Evolutionary conservation across 1,140 invertebrate genomes (phyloP).

Genomic region (Andricus grossulariae): DNA sequence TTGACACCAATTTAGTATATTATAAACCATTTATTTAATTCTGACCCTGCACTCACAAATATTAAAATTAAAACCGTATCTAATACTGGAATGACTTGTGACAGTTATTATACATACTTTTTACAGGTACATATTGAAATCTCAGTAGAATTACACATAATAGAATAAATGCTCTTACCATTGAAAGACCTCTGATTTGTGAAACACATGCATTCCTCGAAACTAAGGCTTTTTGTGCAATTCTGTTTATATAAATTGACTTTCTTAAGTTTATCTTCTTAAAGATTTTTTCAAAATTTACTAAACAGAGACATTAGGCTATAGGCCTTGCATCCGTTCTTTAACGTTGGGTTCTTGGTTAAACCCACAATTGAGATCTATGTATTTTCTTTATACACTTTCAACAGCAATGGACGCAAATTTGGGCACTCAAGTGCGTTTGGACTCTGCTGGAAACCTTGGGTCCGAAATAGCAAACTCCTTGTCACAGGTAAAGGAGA

Average conservation of each 20-base stretch:
- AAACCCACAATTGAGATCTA: background rate
- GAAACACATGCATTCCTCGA: background rate
- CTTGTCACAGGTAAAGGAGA: slow-evolving; percentile 90
- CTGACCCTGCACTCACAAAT: background rate
- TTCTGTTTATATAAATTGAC: too few relatives aligned
- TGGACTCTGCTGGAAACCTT: slow-evolving; percentile 46
- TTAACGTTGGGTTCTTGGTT: too few relatives aligned
- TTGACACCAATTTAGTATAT: background rate
- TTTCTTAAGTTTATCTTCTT: too few relatives aligned
- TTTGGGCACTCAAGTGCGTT: slow-evolving; percentile 14
- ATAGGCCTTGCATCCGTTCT: too few relatives aligned
- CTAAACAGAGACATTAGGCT: too few relatives aligned
- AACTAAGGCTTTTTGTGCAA: too few relatives aligned
- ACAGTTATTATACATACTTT: slow-evolving; percentile 9
- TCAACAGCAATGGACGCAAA: background rate
- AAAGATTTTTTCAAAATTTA: too few relatives aligned
- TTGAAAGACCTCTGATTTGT: background rate
- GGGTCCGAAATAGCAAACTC: slow-evolving; percentile 80
- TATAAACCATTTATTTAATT: slow-evolving; percentile 4
- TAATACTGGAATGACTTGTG: slow-evolving; percentile 28
- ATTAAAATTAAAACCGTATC: background rate
- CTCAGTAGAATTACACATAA: background rate
- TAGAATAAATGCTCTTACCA: background rate
- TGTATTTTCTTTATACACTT: background rate
- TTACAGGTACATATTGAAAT: slow-evolving; percentile 17